A percentile compares a stretch with the other conserved stretches of the same genome.
Evolutionary conservation across 2,113 vertebrate genomes (phyloP).

Genomic region (Sturnira hondurensis): DNA sequence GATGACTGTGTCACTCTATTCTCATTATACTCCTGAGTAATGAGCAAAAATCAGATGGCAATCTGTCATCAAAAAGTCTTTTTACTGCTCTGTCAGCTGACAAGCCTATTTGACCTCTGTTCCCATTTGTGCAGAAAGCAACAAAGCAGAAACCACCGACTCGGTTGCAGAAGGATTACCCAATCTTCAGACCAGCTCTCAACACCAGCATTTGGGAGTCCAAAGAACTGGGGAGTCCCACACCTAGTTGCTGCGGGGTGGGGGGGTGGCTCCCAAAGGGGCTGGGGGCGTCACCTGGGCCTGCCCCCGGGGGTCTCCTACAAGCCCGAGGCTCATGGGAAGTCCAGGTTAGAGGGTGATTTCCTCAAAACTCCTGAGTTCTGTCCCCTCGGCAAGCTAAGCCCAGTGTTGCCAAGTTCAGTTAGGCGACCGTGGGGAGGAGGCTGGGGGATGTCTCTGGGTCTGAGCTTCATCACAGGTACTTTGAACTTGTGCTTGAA

Average conservation of each 20-base stretch:
- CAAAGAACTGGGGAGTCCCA: neutral
- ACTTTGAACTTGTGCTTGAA: neutral
- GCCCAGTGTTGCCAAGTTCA: no score
- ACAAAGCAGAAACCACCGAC: neutral
- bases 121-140: neutral
- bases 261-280: neutral
- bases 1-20: neutral
- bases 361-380: fast-evolving
- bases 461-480: neutral
- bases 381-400: neutral
- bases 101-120: neutral
- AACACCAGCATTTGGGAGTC: neutral
- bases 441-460: no score
- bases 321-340: no score
- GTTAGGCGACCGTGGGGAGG: neutral
- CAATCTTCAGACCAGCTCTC: neutral
- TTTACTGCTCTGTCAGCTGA: neutral
- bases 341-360: neutral
- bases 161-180: neutral
- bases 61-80: neutral
- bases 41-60: neutral
- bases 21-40: neutral
- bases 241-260: neutral
- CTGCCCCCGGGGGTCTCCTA: no score
- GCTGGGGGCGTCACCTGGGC: neutral